phyloP scores from a whole-genome alignment of 2,113 vertebrate genomes.

The Cynopterus brachyotis region DNA sequence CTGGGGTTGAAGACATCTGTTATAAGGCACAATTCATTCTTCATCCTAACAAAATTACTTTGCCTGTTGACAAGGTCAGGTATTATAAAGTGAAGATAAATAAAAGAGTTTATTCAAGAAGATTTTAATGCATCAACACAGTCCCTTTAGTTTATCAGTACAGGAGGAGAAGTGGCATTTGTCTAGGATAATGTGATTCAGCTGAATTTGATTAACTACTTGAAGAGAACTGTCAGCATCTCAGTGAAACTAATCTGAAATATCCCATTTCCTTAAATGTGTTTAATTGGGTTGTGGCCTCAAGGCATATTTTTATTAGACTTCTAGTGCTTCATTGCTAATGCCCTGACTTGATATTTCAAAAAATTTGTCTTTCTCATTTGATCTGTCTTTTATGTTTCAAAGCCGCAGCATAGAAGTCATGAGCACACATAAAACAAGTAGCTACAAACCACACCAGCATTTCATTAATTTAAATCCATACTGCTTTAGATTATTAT shows the following conservation, averaged over 20 bases:
- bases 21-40: neutral
- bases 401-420: neutral
- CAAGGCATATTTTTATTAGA: constrained; percentile 21
- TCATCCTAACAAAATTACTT: neutral
- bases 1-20: neutral
- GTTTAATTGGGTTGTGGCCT: constrained; percentile 42
- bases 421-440: neutral
- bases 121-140: neutral
- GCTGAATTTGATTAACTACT: constrained; percentile 32
- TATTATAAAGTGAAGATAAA: constrained; percentile 47
- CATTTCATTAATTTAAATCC: constrained; percentile 18
- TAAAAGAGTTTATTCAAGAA: constrained; percentile 33
- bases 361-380: constrained; percentile 8
- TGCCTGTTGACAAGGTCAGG: constrained; percentile 36
- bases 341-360: neutral
- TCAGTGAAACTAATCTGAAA: constrained; percentile 27
- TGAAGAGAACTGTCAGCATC: constrained; percentile 3
- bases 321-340: constrained; percentile 26
- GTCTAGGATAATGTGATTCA: neutral
- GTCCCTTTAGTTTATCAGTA: neutral
- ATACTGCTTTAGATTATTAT: constrained; percentile 18
- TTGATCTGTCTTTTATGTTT: neutral
- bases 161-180: neutral
- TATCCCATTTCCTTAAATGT: constrained; percentile 42
- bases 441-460: neutral